Evolutionary conservation across 2,797 vertebrate species (phyloP), one percentile per base, ranked within the genome.

Genomic region (Crenuchus spilurus): DNA sequence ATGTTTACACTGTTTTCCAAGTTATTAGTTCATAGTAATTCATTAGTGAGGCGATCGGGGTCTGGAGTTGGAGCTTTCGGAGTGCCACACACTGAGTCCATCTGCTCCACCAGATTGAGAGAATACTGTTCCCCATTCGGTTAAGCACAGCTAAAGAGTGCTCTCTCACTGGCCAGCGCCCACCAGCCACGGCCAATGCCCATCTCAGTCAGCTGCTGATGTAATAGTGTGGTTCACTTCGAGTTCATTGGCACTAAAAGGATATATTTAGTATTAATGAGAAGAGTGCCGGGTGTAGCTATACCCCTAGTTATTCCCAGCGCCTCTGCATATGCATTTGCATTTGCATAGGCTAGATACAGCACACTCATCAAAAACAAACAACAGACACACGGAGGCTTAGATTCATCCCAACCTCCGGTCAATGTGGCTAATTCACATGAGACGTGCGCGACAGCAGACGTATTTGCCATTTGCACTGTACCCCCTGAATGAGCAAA

Each of bases 1-100:
- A 20, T 72, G 46, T 81, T 67, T 72, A 70, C 66, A 31, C 55
- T 62, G 33, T 37, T 63, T 76, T 79, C 83, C 61, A 82, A 85
- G 82, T 87, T 87, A 87, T 88, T 88, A 90, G 89, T 89, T 91
- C 84, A 87, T 90, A 88, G 90, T 82, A 88, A 86, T 89, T 91
- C 88, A 90, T 90, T 92, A 91, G 88, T 82, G 87, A 87, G 80
- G 84, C 88, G 84, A 88, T 89, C 84, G 87, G 85, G 86, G 89
- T 88, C 82, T 81, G 74, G 77, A 83, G 70, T 82, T 86, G 84
- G 82, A 79, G 81, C 80, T 75, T 88, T 87, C 83, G 82, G 80
- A 22, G 85, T 74, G 84, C 82, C 84, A 77, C 90, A 90, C 86
- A 89, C 88, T 88, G 91, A 75, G 88, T 87, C 90, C 88, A 91